Conservation (phyloP, 2,113 vertebrate genomes). For the Clarias macrocephalus region DNA sequence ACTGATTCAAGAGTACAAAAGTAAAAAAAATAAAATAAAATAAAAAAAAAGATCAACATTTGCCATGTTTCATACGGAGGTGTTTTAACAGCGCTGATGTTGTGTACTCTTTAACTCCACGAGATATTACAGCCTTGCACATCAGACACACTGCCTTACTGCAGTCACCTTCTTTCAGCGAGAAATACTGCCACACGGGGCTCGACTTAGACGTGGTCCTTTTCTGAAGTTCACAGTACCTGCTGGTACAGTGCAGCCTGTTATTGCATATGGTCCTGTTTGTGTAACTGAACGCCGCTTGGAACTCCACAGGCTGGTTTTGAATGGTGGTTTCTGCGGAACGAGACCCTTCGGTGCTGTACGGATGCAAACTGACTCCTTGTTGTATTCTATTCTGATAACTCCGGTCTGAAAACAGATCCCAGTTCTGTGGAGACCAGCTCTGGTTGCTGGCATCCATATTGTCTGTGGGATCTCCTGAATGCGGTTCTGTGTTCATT, state of each 20-base stretch:
- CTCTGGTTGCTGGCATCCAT: conserved; percentile 39
- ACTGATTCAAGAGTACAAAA: background rate
- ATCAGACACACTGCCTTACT: conserved; percentile 56
- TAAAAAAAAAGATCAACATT: conserved; percentile 43
- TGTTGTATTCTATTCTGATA: conserved; percentile 33
- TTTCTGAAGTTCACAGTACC: conserved; percentile 54
- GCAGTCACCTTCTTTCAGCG: conserved; percentile 51
- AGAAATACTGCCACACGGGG: conserved; percentile 56
- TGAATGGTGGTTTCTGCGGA: background rate
- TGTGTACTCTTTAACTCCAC: conserved; percentile 54
- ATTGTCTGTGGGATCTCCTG: background rate
- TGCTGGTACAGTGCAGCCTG: conserved; percentile 48
- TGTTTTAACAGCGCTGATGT: conserved; percentile 51
- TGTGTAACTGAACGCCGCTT: conserved; percentile 32
- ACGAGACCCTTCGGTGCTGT: background rate
- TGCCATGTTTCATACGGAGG: conserved; percentile 56
- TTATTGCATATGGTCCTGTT: conserved; percentile 51
- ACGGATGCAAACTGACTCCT: conserved; percentile 7
- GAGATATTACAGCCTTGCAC: conserved; percentile 52
- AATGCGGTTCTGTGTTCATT: conserved; percentile 14
- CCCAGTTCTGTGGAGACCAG: conserved; percentile 47
- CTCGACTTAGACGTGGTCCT: conserved; percentile 50
- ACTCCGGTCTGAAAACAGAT: conserved; percentile 29
- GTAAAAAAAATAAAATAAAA: background rate
- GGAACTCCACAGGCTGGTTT: conserved; percentile 36